phyloP scores from a whole-genome alignment of 2,113 vertebrate species.

The Formicarius rufipectus region DNA sequence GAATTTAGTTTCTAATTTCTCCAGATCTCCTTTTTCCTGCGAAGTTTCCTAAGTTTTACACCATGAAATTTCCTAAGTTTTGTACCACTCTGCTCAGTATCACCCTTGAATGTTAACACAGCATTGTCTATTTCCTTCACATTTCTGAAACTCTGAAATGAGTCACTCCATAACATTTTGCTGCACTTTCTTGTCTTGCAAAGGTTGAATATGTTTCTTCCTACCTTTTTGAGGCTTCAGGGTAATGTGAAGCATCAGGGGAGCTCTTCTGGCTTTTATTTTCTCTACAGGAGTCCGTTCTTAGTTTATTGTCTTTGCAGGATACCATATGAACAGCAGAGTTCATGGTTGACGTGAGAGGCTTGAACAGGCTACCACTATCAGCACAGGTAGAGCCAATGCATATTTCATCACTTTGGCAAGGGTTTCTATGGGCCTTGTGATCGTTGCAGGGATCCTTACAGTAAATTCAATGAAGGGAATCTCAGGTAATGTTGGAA shows the following conservation, averaged over 20 bases:
- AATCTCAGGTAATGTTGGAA: background rate
- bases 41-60: background rate
- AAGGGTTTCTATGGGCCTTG: background rate
- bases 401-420: conserved; percentile 29
- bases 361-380: background rate
- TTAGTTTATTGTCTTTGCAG: conserved; percentile 16
- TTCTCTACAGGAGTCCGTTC: background rate
- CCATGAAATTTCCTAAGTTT: background rate
- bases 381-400: background rate
- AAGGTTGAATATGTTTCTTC: background rate
- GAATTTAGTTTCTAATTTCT: background rate
- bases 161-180: background rate
- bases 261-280: conserved; percentile 22
- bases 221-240: background rate
- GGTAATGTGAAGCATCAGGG: background rate
- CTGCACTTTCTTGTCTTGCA: background rate
- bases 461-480: conserved; percentile 1
- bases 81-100: background rate
- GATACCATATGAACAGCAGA: background rate
- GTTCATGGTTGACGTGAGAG: background rate
- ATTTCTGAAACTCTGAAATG: background rate
- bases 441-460: background rate
- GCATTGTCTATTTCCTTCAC: background rate
- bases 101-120: background rate
- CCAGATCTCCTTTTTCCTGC: background rate